Evolutionary conservation across 2,888 invertebrate species (phyloP).

Genomic region (Leptodirus hochenwartii): DNA sequence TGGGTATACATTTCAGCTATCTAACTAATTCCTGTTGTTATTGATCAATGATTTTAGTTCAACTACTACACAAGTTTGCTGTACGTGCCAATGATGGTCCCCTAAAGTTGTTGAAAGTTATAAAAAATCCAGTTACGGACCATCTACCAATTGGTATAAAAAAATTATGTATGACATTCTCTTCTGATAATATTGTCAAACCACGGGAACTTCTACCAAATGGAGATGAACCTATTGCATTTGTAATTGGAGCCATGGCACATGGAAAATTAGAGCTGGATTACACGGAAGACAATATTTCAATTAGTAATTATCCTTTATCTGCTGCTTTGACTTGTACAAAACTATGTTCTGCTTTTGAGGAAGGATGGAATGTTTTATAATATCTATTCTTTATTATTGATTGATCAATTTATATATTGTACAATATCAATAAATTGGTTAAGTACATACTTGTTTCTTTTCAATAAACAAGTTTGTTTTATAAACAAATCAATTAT

Average conservation of each 20-base stretch:
- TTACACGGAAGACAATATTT: slow-evolving; percentile 78
- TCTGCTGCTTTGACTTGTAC: slow-evolving; percentile 94
- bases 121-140: slow-evolving; percentile 88
- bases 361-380: slow-evolving; percentile 75
- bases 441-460: neutral
- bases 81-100: slow-evolving; percentile 82
- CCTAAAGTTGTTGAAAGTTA: slow-evolving; percentile 81
- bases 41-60: slow-evolving; percentile 58
- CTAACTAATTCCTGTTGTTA: too few species aligned
- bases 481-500: too few species aligned
- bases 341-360: slow-evolving; percentile 87
- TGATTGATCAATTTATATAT: neutral
- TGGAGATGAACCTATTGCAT: slow-evolving; percentile 64
- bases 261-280: slow-evolving; percentile 81
- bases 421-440: slow-evolving; percentile 4
- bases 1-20: slow-evolving; percentile 58
- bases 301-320: slow-evolving; percentile 91
- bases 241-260: slow-evolving; percentile 94
- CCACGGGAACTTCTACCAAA: slow-evolving; percentile 63
- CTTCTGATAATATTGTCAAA: slow-evolving; percentile 48
- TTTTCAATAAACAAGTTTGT: too few species aligned
- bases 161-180: slow-evolving; percentile 82
- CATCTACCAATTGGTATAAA: slow-evolving; percentile 88
- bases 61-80: slow-evolving; percentile 85
- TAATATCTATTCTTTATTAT: too few species aligned